Conservation (phyloP, 92 coral and sea anemone species). For the Chrysogorgia sp. region DNA sequence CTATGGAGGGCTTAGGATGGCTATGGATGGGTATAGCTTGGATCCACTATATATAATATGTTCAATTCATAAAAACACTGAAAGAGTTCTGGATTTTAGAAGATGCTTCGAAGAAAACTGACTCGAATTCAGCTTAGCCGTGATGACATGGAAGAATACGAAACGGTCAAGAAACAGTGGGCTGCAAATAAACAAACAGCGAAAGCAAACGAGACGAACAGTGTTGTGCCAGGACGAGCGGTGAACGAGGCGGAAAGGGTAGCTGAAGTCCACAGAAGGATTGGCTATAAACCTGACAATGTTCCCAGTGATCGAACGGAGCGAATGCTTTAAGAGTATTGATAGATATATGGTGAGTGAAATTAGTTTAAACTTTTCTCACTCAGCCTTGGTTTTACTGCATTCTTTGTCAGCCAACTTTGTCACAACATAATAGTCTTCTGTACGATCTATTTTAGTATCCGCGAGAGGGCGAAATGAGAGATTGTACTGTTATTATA, state of each 20-base stretch:
- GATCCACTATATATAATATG: no score
- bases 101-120: constrained; percentile 91
- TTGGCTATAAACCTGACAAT: constrained; percentile 85
- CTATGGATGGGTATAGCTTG: no score
- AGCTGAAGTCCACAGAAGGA: constrained; percentile 81
- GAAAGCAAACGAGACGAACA: constrained; percentile 8
- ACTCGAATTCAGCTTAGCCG: constrained; percentile 89
- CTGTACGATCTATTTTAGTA: neutral
- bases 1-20: no score
- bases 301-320: constrained; percentile 90
- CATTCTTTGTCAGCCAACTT: no score
- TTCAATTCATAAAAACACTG: neutral
- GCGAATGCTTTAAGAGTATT: constrained; percentile 29
- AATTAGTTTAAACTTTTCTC: no score
- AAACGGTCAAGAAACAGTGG: constrained; percentile 77
- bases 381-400: no score
- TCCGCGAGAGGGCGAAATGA: neutral
- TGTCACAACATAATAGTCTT: no score
- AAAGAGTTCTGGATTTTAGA: neutral
- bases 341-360: neutral
- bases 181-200: constrained; percentile 38
- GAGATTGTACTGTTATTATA: no score
- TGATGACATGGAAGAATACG: constrained; percentile 92
- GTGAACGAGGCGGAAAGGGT: constrained; percentile 72
- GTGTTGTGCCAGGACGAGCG: constrained; percentile 22